Evolutionary conservation across 2,797 vertebrate species (phyloP).

Genomic region (Merluccius polli): DNA sequence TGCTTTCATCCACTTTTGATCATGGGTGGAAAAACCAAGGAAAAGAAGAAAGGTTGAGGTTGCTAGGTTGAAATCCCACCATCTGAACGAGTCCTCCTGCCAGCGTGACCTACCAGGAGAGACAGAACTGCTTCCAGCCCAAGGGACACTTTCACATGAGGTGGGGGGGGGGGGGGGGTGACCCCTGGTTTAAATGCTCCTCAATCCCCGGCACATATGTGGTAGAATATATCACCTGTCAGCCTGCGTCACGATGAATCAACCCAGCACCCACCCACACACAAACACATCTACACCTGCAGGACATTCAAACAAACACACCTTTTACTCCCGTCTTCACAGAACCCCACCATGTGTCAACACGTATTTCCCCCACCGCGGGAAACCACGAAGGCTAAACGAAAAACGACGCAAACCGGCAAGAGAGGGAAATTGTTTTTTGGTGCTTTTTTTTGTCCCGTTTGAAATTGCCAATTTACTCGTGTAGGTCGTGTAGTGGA

Average conservation of each 20-base stretch:
- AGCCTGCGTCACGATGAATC: slow-evolving; percentile 71
- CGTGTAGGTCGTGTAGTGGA: slow-evolving; percentile 16
- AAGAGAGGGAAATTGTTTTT: slow-evolving; percentile 4
- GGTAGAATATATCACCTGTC: slow-evolving; percentile 70
- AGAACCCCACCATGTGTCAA: not conserved
- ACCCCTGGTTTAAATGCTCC: slow-evolving; percentile 60
- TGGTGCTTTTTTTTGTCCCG: not conserved
- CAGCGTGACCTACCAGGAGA: slow-evolving; percentile 55
- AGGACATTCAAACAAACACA: slow-evolving; percentile 3
- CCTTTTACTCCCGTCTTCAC: not conserved
- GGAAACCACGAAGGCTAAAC: not conserved
- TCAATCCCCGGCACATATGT: slow-evolving; percentile 69
- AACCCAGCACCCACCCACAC: slow-evolving; percentile 55
- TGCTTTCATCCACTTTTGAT: not conserved
- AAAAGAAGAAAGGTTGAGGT: not conserved
- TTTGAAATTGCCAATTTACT: slow-evolving; percentile 20
- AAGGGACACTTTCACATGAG: slow-evolving; percentile 58
- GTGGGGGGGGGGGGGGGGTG: slow-evolving; percentile 54
- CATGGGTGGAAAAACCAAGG: no score
- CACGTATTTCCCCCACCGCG: not conserved
- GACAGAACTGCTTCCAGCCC: slow-evolving; percentile 55
- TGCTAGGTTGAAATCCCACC: slow-evolving; percentile 11
- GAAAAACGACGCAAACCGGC: slow-evolving; percentile 7
- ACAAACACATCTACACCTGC: slow-evolving; percentile 51
- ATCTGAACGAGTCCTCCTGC: not conserved